Conservation (phyloP, 2,888 invertebrate genomes). For the Agapostemon virescens region DNA sequence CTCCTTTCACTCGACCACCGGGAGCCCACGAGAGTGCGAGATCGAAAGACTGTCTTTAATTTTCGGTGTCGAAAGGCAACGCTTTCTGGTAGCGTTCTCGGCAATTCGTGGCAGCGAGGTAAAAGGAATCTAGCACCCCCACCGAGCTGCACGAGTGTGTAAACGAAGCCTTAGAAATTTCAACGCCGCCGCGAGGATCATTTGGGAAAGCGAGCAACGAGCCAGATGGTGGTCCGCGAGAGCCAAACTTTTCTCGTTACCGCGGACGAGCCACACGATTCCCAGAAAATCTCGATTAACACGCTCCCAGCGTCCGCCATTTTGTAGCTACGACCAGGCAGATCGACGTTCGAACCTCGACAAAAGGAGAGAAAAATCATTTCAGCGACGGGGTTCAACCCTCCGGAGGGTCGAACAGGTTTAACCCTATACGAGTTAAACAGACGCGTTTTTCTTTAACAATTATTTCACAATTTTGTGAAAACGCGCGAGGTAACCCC, state of each 20-base stretch:
- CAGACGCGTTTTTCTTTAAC: too few species aligned
- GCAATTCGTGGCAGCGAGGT: slow-evolving; percentile 35
- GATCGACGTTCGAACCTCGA: background rate
- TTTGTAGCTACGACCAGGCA: background rate
- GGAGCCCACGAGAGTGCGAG: background rate
- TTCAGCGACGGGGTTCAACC: background rate
- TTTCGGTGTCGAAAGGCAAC: slow-evolving; percentile 2
- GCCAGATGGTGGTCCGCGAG: slow-evolving; percentile 34
- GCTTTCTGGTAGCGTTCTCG: slow-evolving; percentile 51
- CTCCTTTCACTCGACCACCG: slow-evolving; percentile 37
- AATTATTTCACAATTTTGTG: too few species aligned
- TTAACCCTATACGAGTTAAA: too few species aligned
- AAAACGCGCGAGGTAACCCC: too few species aligned
- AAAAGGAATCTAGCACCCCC: slow-evolving; percentile 30
- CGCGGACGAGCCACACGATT: slow-evolving; percentile 2
- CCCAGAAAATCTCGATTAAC: slow-evolving; percentile 36
- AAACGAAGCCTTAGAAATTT: slow-evolving; percentile 15
- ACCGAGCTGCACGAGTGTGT: slow-evolving; percentile 18
- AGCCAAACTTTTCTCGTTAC: slow-evolving; percentile 27
- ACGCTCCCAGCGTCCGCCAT: background rate
- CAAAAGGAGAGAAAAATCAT: background rate
- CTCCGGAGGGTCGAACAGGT: too few species aligned
- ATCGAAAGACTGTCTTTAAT: slow-evolving; percentile 9
- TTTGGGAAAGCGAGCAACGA: slow-evolving; percentile 10
- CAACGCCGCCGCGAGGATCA: slow-evolving; percentile 25